Conservation (phyloP, 2,113 vertebrate species). For the Hippolais icterina region DNA sequence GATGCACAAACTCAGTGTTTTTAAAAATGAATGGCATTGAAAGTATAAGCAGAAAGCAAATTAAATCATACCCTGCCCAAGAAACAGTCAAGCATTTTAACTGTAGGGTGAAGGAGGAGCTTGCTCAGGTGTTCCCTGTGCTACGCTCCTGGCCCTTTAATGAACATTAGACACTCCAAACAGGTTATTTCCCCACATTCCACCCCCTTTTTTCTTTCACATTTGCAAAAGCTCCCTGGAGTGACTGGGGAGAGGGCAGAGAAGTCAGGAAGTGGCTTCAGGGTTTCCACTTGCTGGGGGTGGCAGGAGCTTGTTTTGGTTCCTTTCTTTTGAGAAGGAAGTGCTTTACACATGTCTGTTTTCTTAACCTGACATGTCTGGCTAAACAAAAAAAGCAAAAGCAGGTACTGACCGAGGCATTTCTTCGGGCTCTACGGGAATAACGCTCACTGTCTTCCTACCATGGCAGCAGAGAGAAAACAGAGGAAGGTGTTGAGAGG, state of each 20-base stretch:
- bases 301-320: not conserved
- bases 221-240: not conserved
- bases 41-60: not conserved
- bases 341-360: not conserved
- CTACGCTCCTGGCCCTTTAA: not conserved
- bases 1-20: not conserved
- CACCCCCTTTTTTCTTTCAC: not conserved
- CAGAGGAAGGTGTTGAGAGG: slow-evolving; percentile 40
- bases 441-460: slow-evolving; percentile 97
- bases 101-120: not conserved
- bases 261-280: slow-evolving; percentile 3
- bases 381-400: not conserved
- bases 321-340: not conserved
- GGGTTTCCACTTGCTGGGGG: not conserved
- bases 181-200: not conserved
- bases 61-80: not conserved
- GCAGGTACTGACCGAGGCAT: slow-evolving; percentile 86
- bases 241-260: not conserved
- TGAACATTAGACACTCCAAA: not conserved
- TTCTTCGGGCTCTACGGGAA: slow-evolving; percentile 83
- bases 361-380: not conserved
- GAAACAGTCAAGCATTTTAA: not conserved
- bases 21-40: not conserved
- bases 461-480: slow-evolving; percentile 53
- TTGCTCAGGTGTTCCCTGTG: not conserved